phyloP scores from a whole-genome alignment of 2,888 invertebrate genomes.

The Parnassius apollo region DNA sequence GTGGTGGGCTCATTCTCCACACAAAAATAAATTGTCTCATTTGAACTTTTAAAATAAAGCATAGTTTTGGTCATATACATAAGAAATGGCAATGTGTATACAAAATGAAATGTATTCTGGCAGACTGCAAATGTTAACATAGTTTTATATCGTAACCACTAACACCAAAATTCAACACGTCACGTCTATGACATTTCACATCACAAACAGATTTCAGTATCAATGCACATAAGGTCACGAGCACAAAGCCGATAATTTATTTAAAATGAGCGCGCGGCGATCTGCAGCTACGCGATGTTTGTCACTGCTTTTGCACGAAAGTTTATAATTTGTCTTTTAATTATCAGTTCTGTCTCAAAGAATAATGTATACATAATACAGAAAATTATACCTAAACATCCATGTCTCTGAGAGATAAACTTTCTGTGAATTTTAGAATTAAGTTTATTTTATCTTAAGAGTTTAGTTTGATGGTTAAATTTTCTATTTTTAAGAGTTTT shows the following conservation, averaged over 20 bases:
- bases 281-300: conserved; percentile 32
- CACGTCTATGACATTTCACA: conserved; percentile 2
- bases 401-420: conserved; percentile 30
- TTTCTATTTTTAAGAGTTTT: too few species aligned
- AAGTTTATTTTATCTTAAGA: too few species aligned
- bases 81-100: neutral
- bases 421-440: too few species aligned
- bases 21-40: too few species aligned
- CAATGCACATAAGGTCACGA: conserved; percentile 24
- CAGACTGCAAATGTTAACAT: conserved; percentile 16
- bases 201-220: conserved; percentile 13
- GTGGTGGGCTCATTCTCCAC: too few species aligned
- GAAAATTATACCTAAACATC: conserved; percentile 28
- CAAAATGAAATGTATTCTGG: neutral
- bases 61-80: neutral
- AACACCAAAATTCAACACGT: neutral
- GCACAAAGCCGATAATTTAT: conserved; percentile 20
- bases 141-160: neutral
- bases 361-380: conserved; percentile 15
- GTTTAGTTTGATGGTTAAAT: too few species aligned
- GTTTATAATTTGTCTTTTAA: conserved; percentile 40
- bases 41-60: too few species aligned
- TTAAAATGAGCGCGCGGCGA: conserved; percentile 32
- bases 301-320: conserved; percentile 40
- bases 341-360: conserved; percentile 39